phyloP scores from a whole-genome alignment of 2,797 vertebrate genomes.

The Dromococcyx pavoninus region DNA sequence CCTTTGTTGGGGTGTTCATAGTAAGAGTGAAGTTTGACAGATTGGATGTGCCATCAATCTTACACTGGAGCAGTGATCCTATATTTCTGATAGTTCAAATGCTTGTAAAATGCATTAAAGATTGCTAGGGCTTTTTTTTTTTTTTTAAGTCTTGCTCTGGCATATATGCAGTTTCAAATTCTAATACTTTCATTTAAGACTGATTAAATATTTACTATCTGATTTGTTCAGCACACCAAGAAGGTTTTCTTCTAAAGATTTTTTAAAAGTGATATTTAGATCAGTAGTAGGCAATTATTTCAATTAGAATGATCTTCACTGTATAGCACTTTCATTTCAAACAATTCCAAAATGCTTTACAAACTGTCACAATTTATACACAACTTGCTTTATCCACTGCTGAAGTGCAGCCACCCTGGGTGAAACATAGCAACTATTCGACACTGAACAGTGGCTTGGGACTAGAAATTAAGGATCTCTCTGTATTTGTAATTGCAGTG shows the following conservation, averaged over 20 bases:
- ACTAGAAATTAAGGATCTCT: conserved; percentile 50
- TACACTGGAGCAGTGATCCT: not conserved
- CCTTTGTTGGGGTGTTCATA: not conserved
- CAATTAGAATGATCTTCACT: not conserved
- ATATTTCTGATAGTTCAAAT: not conserved
- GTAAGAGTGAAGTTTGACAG: conserved; percentile 33
- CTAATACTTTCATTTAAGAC: not conserved
- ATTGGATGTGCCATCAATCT: conserved; percentile 18
- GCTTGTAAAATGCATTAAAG: not conserved
- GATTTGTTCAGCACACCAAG: not conserved
- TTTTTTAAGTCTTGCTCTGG: not conserved
- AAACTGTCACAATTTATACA: conserved; percentile 3
- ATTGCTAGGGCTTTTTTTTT: not conserved
- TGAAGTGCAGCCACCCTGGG: conserved; percentile 23
- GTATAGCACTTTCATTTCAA: not conserved
- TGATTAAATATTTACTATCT: not conserved
- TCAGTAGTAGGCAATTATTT: not conserved
- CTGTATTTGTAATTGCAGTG: conserved; percentile 63
- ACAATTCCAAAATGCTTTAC: not conserved
- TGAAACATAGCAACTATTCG: conserved; percentile 17
- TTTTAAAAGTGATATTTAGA: not conserved
- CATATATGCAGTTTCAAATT: not conserved
- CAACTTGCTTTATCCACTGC: not conserved
- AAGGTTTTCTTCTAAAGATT: not conserved
- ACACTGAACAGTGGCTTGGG: conserved; percentile 8